Percentiles rank a stretch among this genome's conserved stretches.
These are phyloP conservation scores for Bombus turneri DNA, from an alignment of 1,140 invertebrate species.

Conservation along the genomic window DNA sequence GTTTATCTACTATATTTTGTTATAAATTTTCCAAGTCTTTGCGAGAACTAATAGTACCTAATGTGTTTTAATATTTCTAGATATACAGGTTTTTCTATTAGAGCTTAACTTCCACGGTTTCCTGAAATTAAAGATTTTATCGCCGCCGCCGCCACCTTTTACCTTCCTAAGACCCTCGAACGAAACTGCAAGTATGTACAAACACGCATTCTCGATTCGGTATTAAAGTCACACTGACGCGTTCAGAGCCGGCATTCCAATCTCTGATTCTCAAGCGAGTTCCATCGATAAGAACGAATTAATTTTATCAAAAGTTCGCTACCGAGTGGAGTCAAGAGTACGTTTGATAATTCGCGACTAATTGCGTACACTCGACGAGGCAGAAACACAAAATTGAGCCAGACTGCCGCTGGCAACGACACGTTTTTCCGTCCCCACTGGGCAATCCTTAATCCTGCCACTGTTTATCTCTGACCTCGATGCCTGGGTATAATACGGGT, in stretches of 20 bases:
- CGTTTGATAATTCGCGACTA: slow-evolving; percentile 2
- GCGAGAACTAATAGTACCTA: too few relatives aligned
- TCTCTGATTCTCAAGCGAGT: background rate
- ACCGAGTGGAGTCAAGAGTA: background rate
- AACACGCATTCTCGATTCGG: background rate
- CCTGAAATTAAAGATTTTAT: background rate
- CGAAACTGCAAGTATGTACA: background rate
- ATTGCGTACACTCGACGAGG: background rate
- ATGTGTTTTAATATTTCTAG: too few relatives aligned
- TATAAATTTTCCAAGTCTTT: too few relatives aligned
- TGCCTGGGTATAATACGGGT: background rate
- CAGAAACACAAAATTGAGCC: background rate
- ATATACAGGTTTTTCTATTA: too few relatives aligned
- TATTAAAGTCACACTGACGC: background rate
- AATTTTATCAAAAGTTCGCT: background rate
- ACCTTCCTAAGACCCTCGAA: too few relatives aligned
- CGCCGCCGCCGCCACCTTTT: too few relatives aligned
- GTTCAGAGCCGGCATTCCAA: background rate
- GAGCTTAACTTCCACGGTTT: background rate
- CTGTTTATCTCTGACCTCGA: background rate
- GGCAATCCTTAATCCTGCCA: background rate
- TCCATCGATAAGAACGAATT: background rate
- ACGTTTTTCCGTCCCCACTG: background rate
- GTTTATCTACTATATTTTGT: too few relatives aligned
- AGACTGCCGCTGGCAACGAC: background rate